Evolutionary conservation across 2,113 vertebrate species (phyloP).

Genomic region (Microcebus murinus): DNA sequence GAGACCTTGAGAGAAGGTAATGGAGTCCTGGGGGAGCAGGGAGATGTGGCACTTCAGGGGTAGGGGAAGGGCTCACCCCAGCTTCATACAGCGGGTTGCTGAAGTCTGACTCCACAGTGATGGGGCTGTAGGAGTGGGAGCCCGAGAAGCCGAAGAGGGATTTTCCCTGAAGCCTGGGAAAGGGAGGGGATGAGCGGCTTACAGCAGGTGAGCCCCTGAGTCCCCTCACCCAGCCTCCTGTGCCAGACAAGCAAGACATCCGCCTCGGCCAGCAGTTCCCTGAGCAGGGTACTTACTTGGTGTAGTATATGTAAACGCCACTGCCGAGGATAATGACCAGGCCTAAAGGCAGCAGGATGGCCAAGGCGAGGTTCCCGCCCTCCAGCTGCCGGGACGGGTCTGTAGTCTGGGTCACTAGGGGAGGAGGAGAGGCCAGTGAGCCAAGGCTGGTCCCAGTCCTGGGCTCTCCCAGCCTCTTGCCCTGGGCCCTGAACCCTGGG

Average conservation of each 20-base stretch:
- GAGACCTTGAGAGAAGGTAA: neutral
- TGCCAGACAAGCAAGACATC: neutral
- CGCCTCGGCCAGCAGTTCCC: neutral
- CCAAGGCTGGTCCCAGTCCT: neutral
- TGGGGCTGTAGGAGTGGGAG: constrained; percentile 95
- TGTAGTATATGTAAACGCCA: constrained; percentile 95
- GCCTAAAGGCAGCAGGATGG: constrained; percentile 94
- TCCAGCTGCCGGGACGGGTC: constrained; percentile 92
- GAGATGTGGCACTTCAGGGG: neutral
- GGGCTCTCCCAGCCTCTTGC: constrained; percentile 65
- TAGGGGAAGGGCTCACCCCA: constrained; percentile 86
- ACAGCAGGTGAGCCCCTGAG: neutral
- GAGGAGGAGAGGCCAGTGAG: constrained; percentile 7
- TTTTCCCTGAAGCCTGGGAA: constrained; percentile 91
- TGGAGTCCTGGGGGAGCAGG: neutral
- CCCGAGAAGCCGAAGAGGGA: constrained; percentile 94
- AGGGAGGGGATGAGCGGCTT: constrained; percentile 33
- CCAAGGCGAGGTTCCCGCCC: constrained; percentile 94
- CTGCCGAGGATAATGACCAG: constrained; percentile 94
- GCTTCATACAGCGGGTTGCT: constrained; percentile 97
- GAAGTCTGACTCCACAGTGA: constrained; percentile 95
- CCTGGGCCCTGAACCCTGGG: constrained; percentile 51
- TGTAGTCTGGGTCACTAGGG: constrained; percentile 91
- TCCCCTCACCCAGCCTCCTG: neutral
- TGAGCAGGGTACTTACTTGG: constrained; percentile 88